Evolutionary conservation across 2,888 invertebrate genomes (phyloP), one percentile per base, ranked within the genome.

Genomic region (Ormyrus pomaceus): DNA sequence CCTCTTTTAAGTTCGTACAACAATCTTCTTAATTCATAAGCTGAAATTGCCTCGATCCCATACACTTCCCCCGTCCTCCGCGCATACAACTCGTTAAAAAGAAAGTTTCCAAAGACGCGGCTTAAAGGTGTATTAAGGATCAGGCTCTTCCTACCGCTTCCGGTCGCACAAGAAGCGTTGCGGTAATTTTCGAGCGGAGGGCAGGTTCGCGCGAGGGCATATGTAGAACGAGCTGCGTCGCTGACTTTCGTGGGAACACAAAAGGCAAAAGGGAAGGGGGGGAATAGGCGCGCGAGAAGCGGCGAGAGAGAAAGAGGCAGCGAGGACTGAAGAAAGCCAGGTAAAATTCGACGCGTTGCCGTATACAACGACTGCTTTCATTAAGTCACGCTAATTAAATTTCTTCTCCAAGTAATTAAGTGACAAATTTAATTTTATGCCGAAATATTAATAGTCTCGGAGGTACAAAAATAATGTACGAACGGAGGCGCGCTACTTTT

Each of bases 171-270:
- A 48, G 50, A 50, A 51, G 56, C 45, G 10, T 46, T 10, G 73
- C 50, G 19, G 51, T 11, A 76, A 69, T 76, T 77, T 70, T 77
- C 64, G 70, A 58, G 4, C 4, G 34, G 59, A 53, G 62, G 19
- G 34, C 56, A 19, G 34, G 34, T 34, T 34, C 34, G 34, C 56
- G 10, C 6, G 10, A 34, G 51, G 7, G 77, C 13, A 78, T 78
- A 78, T 78, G 77, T 55, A 65, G 77, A 77, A 56, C 50, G 69
- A 65, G 51, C 45, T 64, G 64, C 64, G 13, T 51, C 58, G 59
- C 53, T 78, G 77, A 78, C 77, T 72, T 66, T 72, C 77, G 77
- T 78, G 77, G 72, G 77, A 78, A 71, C 65, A 53, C 45, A n/a
- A 45, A 34, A 11, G 53, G 11, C 2, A 53, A 53, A 53, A 53